Evolutionary conservation across 2,113 vertebrate genomes (phyloP), one percentile per base, ranked within the genome.

Genomic region (Synchiropus splendidus): DNA sequence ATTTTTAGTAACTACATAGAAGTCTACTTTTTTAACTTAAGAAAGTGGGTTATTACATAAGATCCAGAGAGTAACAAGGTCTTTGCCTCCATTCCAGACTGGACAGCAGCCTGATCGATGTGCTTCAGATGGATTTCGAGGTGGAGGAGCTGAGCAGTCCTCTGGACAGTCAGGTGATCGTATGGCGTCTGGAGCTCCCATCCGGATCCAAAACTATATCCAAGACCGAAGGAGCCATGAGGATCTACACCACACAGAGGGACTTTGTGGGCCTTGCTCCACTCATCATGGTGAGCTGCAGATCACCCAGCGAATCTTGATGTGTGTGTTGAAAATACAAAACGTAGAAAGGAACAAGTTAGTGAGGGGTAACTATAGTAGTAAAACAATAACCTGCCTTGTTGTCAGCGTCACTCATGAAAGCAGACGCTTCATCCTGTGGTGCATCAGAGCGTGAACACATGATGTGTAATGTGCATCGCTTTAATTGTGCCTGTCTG

Each of bases 71-170:
- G 21, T 27, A 16, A 8, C 12, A 43, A 10, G 33, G 30, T 38
- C n/a, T 39, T 36, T 53, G 18, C 12, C 37, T 54, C 43, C 39
- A 21, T 16, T 16, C 8, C 55, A 85, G 85, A 58, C 66, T 66
- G 16, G 74, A 78, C 17, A 66, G 67, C 66, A 82, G 61, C 65
- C 56, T 80, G 74, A 45, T 85, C 83, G 90, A 94, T 66, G 81
- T 98, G 64, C 83, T 98, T 78, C 91, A 94, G 80, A 87, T 98
- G 48, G 92, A 95, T 43, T 88, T 98, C 33, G 84, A 89, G 43
- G 75, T 94, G 0, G 87, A 91, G 31, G 90, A 87, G 14, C 72
- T 89, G 12, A 54, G 72, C 12, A 87, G 87, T 17, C 80, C 78
- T 0, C 77, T 87, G 0, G 84, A 83, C 71, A 88, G 88, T 10